Conservation (phyloP, 1,140 invertebrate species). For the Drosophila bocqueti region DNA sequence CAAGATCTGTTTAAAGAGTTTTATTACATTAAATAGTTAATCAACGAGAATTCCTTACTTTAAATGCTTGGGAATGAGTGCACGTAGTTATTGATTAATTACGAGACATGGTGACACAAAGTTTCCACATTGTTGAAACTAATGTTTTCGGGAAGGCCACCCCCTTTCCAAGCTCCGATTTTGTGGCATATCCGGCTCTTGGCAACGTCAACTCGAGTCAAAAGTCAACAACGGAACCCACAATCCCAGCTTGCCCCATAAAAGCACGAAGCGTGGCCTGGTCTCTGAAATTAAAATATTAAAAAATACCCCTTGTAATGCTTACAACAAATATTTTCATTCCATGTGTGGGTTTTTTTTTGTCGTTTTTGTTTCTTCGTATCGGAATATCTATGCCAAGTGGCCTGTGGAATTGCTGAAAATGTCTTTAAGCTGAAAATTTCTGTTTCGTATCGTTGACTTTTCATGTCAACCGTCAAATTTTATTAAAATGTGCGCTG, state of each 20-base stretch:
- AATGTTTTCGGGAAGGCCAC: neutral
- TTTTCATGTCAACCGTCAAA: slow-evolving; percentile 48
- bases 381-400: slow-evolving; percentile 47
- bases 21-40: neutral
- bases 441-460: slow-evolving; percentile 57
- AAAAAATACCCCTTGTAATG: slow-evolving; percentile 33
- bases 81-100: slow-evolving; percentile 1
- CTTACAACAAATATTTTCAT: slow-evolving; percentile 30
- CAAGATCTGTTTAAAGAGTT: neutral
- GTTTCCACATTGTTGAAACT: neutral
- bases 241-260: slow-evolving; percentile 40
- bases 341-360: slow-evolving; percentile 6
- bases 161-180: neutral
- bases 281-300: slow-evolving; percentile 49
- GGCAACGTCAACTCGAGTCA: slow-evolving; percentile 30
- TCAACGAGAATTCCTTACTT: neutral
- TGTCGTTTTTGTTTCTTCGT: slow-evolving; percentile 22
- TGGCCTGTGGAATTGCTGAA: slow-evolving; percentile 27
- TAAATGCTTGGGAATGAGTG: neutral
- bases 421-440: slow-evolving; percentile 61
- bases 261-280: slow-evolving; percentile 46
- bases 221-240: slow-evolving; percentile 27
- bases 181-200: slow-evolving; percentile 36
- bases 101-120: neutral
- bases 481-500: slow-evolving; percentile 13